Base-by-base conservation (phyloP, 2,888 invertebrate species). In the Drosophila parthenogenetica region DNA sequence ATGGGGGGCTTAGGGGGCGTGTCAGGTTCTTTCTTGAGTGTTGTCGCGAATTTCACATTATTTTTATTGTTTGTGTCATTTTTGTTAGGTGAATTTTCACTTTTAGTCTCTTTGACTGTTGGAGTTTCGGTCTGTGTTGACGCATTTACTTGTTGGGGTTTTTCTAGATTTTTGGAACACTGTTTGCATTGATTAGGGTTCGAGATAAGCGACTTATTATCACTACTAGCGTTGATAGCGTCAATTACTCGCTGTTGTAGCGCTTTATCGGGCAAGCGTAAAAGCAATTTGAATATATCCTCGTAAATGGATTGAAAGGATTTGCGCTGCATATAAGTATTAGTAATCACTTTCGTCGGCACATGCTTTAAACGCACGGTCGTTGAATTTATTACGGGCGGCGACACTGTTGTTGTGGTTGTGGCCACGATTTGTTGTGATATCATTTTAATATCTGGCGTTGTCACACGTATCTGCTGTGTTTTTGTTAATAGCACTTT, bases 181-280 rank as follows among this genome's bases (percentile, higher is more conserved):
- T 71, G 71, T 66, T 70, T 85, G 64, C 77, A 72, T 49, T 67
- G 70, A 71, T 72, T 65, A 25, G 62, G n/a, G 46, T 4, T 51
- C 3, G 53, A 69, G 79, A 82, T 81, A 76, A 48, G 7, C 16
- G 51, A 58, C 69, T 77, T 88, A 84, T 87, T 78, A 22, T n/a
- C 64, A 3, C n/a, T 65, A 2, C 84, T 51, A 0, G 72, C 90
- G 71, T 92, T 92, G 29, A 92, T 89, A 16, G 91, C 92, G 40
- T 89, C 81, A 39, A 90, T 73, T 17, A 92, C 90, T 50, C 91
- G 90, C 17, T 83, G 62, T 14, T 89, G 90, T 10, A 92, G 68
- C 10, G 87, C 85, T 53, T 86, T 87, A 59, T 92, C 92, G 0
- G 91, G 90, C 17, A 92, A 78, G 16, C 80, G 80, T 46, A 91